Evolutionary conservation across 2,797 vertebrate genomes (phyloP), one percentile per base, ranked within the genome.

Genomic region (Sebastes vulpes): DNA sequence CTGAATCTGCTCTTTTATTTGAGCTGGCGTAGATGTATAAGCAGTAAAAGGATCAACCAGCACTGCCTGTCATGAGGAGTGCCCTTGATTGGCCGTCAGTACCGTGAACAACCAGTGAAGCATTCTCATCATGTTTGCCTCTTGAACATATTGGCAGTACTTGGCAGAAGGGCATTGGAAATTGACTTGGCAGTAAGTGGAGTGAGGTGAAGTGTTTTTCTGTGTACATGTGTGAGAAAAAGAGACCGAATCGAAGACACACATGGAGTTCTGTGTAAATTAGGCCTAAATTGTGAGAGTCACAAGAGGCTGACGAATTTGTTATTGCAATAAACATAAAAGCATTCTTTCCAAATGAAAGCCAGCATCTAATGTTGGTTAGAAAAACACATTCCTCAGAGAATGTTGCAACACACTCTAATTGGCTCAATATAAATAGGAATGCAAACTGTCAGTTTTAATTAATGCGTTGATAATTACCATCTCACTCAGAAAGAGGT

Each of bases 401-500:
- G 75, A 72, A 23, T 58, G 26, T 3, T 52, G 42, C 68, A 74
- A 35, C 78, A 68, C 65, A 25, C 14, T 72, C 1, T 58, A 87
- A 89, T 75, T 87, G 69, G 74, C 75, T 72, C 3, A 60, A 57
- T 73, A 66, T 75, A 79, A 89, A 84, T 66, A 83, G 59, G 23
- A 71, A 86, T 73, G 35, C 48, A 74, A 78, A 75, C 61, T 75
- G 71, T 82, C 82, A 73, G 12, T 81, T 89, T 89, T 89, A 89
- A 90, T 90, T 59, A 87, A 75, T 86, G 77, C 71, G 21, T 38
- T 75, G 85, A 75, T 88, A 83, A 91, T 87, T 23, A 56, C 23
- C 59, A 35, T 60, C 56, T 65, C 48, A 71, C 48, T 80, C 56
- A 4, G 73, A 64, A 31, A 50, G 69, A 67, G 60, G 29, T 65